These are phyloP conservation scores for Halichoeres trimaculatus DNA, from an alignment of 2,113 vertebrate genomes.

Conservation along the genomic window DNA sequence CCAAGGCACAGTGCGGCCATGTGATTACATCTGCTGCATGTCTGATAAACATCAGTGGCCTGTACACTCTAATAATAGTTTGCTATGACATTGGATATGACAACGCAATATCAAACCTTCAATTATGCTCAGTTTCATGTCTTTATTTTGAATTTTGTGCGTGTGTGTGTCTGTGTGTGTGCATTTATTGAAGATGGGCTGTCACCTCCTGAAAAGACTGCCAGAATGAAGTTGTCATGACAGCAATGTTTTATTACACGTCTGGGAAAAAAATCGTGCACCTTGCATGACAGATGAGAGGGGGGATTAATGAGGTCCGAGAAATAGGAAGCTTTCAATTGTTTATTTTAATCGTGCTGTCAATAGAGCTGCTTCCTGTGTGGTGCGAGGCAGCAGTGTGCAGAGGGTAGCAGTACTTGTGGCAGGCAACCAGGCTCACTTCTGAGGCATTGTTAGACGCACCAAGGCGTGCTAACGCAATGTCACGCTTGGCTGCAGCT, in stretches of 20 bases:
- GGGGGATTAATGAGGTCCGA: neutral
- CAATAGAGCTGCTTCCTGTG: neutral
- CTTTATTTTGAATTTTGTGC: neutral
- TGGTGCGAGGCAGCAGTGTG: constrained; percentile 7
- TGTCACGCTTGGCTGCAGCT: constrained; percentile 74
- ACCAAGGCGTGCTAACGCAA: constrained; percentile 75
- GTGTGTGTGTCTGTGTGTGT: neutral
- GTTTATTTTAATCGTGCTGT: constrained; percentile 35
- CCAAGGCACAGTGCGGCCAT: neutral
- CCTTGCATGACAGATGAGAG: neutral
- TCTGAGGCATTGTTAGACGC: constrained; percentile 73
- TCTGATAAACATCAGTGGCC: neutral
- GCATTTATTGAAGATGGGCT: constrained; percentile 3
- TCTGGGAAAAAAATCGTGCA: neutral
- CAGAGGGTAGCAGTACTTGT: constrained; percentile 27
- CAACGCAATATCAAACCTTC: neutral
- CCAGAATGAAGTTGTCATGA: constrained; percentile 1
- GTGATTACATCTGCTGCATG: neutral
- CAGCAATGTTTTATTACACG: neutral
- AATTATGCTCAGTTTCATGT: constrained; percentile 2
- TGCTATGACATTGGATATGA: neutral
- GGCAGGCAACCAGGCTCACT: constrained; percentile 54
- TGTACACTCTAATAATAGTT: neutral
- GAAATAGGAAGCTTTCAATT: constrained; percentile 10
- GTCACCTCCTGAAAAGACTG: constrained; percentile 15